phyloP scores from a whole-genome alignment of 2,797 vertebrate genomes.

The Enteromius anoplus region DNA sequence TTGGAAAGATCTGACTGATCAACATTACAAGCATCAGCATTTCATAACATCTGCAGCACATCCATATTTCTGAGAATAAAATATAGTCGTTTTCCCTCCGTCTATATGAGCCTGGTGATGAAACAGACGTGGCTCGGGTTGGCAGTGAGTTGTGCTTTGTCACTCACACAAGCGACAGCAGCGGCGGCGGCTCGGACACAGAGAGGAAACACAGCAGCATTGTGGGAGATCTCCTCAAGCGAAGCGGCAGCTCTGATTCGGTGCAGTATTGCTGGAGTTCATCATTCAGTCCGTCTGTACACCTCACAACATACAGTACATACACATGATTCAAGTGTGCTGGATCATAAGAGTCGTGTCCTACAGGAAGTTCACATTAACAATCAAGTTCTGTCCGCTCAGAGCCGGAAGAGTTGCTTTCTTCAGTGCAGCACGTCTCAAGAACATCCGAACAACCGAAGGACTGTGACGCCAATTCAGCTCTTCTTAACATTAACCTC shows the following conservation, averaged over 20 bases:
- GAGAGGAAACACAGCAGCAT: constrained; percentile 26
- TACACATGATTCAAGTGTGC: constrained; percentile 42
- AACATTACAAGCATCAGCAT: no score
- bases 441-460: not conserved
- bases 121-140: constrained; percentile 23
- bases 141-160: constrained; percentile 64
- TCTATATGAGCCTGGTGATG: not conserved
- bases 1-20: no score
- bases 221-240: constrained; percentile 26
- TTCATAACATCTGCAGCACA: no score
- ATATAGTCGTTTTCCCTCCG: no score
- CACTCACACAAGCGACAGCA: constrained; percentile 50
- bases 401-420: not conserved
- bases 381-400: not conserved
- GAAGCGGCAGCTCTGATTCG: constrained; percentile 26
- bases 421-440: not conserved
- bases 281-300: constrained; percentile 47
- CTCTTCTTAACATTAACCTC: not conserved
- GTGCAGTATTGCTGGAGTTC: constrained; percentile 23
- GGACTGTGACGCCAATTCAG: not conserved
- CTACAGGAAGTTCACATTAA: not conserved
- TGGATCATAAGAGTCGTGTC: not conserved
- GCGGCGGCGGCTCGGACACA: constrained; percentile 69
- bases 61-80: no score
- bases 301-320: constrained; percentile 56